Evolutionary conservation across 2,797 vertebrate genomes (phyloP).

Genomic region (Lithobates sylvaticus): DNA sequence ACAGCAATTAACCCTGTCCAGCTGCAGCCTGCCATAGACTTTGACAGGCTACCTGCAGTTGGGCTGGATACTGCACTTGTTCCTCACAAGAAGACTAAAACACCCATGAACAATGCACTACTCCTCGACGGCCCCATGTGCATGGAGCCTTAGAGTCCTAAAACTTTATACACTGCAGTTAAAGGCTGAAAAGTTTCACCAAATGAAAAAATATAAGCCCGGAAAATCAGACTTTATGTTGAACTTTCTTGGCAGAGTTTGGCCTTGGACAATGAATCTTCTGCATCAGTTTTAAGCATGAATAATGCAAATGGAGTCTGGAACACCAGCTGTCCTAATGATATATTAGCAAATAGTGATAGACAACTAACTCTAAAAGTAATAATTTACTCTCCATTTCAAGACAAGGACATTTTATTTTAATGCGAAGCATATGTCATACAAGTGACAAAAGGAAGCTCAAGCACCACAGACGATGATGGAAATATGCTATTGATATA

Average conservation of each 20-base stretch:
- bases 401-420: conserved; percentile 14
- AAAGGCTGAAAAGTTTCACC: background rate
- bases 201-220: background rate
- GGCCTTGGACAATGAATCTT: conserved; percentile 37
- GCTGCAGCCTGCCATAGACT: too few species aligned
- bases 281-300: conserved; percentile 6
- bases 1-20: too few species aligned
- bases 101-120: too few species aligned
- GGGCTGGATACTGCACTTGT: too few species aligned
- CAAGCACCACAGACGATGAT: background rate
- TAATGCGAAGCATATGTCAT: conserved; percentile 22
- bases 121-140: too few species aligned
- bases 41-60: too few species aligned
- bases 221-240: background rate
- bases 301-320: conserved; percentile 24
- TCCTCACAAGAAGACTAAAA: too few species aligned
- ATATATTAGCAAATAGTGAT: conserved; percentile 39
- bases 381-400: conserved; percentile 8
- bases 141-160: too few species aligned
- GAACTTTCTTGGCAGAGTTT: background rate
- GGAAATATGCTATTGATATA: background rate
- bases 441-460: conserved; percentile 9
- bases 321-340: conserved; percentile 18
- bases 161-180: background rate
- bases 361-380: conserved; percentile 10